Evolutionary conservation across 2,797 vertebrate species (phyloP).

Genomic region (Orientallactaga sibirica): DNA sequence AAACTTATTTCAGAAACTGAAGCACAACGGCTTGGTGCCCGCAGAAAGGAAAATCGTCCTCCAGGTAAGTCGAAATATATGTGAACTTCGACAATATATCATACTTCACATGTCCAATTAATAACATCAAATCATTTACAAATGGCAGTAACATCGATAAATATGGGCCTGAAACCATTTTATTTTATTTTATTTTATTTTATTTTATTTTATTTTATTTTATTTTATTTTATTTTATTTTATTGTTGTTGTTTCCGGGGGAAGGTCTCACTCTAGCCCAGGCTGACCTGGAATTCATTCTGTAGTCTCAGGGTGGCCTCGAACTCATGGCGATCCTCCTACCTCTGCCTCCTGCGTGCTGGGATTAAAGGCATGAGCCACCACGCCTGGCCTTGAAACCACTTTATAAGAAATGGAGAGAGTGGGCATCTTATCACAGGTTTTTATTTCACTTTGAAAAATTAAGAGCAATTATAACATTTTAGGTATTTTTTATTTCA

Average conservation of each 20-base stretch:
- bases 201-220: too few species aligned
- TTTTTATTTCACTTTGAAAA: constrained; percentile 57
- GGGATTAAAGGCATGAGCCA: too few species aligned
- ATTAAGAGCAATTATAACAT: neutral
- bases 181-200: neutral
- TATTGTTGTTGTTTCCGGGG: too few species aligned
- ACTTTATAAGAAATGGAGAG: constrained; percentile 40
- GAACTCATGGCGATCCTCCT: too few species aligned
- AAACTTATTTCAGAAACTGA: constrained; percentile 47
- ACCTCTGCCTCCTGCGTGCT: too few species aligned
- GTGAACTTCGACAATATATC: neutral
- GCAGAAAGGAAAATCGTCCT: constrained; percentile 94
- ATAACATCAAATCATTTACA: neutral
- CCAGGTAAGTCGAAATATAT: constrained; percentile 89
- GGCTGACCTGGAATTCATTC: too few species aligned
- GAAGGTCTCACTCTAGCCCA: too few species aligned
- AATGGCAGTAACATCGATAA: constrained; percentile 3
- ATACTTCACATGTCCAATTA: neutral
- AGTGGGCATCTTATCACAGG: neutral
- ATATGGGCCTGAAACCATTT: constrained; percentile 5
- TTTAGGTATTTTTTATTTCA: constrained; percentile 10
- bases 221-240: too few species aligned
- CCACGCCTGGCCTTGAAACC: neutral
- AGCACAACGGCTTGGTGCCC: constrained; percentile 87
- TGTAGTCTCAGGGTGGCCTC: too few species aligned